Evolutionary conservation across 2,888 invertebrate species (phyloP).

Genomic region (Malachius bipustulatus): DNA sequence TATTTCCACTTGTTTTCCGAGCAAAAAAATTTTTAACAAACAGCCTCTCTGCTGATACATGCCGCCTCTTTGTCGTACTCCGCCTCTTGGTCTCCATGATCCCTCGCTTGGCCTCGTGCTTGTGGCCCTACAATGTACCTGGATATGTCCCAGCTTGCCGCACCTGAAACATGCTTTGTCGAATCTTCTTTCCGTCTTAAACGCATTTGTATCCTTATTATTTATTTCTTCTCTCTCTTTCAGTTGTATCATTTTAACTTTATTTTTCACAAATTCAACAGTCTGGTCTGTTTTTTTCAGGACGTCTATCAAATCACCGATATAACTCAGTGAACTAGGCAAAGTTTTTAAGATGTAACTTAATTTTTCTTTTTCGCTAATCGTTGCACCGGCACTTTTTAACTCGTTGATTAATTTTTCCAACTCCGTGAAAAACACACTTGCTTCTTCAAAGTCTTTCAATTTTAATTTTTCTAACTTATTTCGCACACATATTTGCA

Average conservation of each 20-base stretch:
- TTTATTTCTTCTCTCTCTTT: slow-evolving; percentile 12
- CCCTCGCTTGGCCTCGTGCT: slow-evolving; percentile 5
- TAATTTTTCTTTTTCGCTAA: slow-evolving; percentile 17
- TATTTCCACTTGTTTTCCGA: too few relatives aligned
- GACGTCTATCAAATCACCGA: slow-evolving; percentile 21
- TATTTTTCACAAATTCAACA: slow-evolving; percentile 22
- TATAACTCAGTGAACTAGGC: slow-evolving; percentile 19
- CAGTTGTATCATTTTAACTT: slow-evolving; percentile 18
- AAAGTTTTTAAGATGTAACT: slow-evolving; percentile 22
- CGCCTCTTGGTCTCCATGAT: slow-evolving; percentile 4
- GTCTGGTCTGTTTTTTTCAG: slow-evolving; percentile 20
- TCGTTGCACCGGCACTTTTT: slow-evolving; percentile 19
- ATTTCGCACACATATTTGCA: slow-evolving; percentile 15
- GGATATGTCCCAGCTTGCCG: slow-evolving; percentile 18
- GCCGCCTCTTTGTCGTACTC: slow-evolving; percentile 5
- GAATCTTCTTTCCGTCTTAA: slow-evolving; percentile 7
- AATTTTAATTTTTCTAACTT: slow-evolving; percentile 18
- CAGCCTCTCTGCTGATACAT: too few relatives aligned
- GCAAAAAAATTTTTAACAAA: too few relatives aligned
- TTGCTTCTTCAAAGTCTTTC: slow-evolving; percentile 12
- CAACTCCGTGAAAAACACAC: slow-evolving; percentile 20
- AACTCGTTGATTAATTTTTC: slow-evolving; percentile 21
- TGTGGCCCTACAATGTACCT: slow-evolving; percentile 15
- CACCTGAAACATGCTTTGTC: slow-evolving; percentile 13
- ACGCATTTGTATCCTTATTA: slow-evolving; percentile 6